Percentiles rank a stretch among this genome's conserved stretches.
phyloP scores from a whole-genome alignment of 2,797 vertebrate genomes.

The Heliangelus exortis region DNA sequence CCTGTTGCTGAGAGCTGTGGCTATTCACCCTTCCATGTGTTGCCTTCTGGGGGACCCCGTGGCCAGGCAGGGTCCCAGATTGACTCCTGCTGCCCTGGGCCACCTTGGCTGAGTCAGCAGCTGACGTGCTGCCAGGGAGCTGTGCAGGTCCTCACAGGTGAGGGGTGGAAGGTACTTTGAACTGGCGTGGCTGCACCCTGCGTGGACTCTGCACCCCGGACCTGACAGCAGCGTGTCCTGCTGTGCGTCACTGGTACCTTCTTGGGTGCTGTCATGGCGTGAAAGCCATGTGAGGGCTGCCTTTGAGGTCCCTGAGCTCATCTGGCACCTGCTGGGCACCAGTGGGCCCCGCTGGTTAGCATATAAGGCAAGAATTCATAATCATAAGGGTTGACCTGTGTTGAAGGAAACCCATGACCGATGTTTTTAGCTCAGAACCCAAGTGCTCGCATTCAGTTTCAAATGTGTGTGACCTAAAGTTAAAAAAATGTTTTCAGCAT shows the following conservation, averaged over 20 bases:
- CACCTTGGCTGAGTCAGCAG: neutral
- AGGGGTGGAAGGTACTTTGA: constrained; percentile 20
- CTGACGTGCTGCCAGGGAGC: rapidly evolving
- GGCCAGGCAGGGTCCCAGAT: neutral
- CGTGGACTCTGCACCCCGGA: neutral
- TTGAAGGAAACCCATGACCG: neutral
- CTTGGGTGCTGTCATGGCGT: neutral
- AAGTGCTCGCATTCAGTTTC: neutral
- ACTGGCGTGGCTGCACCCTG: neutral
- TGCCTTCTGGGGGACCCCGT: neutral
- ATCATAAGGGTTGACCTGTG: neutral
- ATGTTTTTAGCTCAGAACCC: neutral
- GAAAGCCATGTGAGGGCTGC: neutral
- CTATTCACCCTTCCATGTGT: neutral
- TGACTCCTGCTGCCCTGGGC: neutral
- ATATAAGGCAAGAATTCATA: neutral
- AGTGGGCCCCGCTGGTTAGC: neutral
- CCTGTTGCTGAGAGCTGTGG: neutral
- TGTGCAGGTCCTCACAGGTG: rapidly evolving
- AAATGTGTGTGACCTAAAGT: neutral
- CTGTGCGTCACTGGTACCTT: neutral
- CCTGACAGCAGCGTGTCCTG: neutral
- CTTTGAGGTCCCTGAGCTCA: neutral
- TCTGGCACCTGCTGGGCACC: neutral
- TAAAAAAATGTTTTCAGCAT: neutral